Evolutionary conservation across 2,797 vertebrate genomes (phyloP), one percentile per base, ranked within the genome.

Genomic region (Anolis apletophallus): DNA sequence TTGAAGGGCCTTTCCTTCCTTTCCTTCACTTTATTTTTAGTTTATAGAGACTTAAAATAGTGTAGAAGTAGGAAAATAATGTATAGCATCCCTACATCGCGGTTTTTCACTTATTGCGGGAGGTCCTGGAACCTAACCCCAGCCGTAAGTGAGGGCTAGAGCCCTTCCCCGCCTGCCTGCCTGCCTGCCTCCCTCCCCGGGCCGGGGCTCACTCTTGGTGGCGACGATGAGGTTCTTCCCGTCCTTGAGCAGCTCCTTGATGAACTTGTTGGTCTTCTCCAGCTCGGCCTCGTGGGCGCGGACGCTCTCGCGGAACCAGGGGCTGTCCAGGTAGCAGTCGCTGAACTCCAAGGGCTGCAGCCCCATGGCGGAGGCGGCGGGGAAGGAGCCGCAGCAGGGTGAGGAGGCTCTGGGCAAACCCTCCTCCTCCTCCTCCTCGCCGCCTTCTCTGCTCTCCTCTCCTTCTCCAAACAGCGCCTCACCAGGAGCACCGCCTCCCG

Each of bases 161-260:
- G n/a, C n/a, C n/a, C n/a, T n/a, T n/a, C n/a, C n/a, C 36, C 52
- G 6, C 73, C 11, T 26, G 46, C 26, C 34, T 46, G 50, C 50
- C 83, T 69, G 26, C 69, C 46, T 19, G 3, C 13, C 74, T 54
- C 19, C 23, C 23, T 40, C 46, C 46, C 46, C 7, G 3, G 46
- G 46, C 46, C 3, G 46, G 5, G 21, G 78, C 98, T 98, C 91
- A 99, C 98, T 98, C 92, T 99, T 99, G 4, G 98, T 99, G 1
- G 99, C 99, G 55, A 97, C 97, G 93, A 99, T 99, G 85, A 99
- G 98, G 91, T 97, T 99, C 94, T 99, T 99, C 1, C 99, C 98
- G 93, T 99, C 98, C 94, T 99, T 99, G 91, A 99, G 98, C 76
- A 99, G 95, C 84, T 99, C 99, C 94, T 99, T 99, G 90, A 99